Evolutionary conservation across 2,888 invertebrate species (phyloP), one percentile per base, ranked within the genome.

Genomic region (Meta bourneti): DNA sequence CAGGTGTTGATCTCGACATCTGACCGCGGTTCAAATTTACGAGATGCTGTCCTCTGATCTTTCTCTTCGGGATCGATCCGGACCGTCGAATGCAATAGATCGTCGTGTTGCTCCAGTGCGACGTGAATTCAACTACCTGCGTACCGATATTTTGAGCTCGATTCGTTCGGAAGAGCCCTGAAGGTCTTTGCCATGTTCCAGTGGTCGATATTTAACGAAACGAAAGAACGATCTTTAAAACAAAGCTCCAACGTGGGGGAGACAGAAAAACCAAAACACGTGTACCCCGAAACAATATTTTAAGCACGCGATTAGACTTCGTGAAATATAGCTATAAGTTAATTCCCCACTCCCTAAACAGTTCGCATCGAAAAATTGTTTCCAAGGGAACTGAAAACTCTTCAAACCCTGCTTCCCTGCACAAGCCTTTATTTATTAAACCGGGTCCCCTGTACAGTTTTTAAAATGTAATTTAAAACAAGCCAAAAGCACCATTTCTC

Each of bases 381-480:
- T 61, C 16, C 61, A 11, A 16, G 13, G 61, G 61, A 61, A 61
- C 61, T 16, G 61, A 16, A 61, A 61, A 61, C 61, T 61, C 61
- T 16, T 9, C 61, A 34, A 34, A n/a, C n/a, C 61, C 61, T 16
- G 9, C 9, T 16, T 16, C 9, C 11, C 61, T 9, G 16, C 11
- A 34, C 11, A 16, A 61, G 9, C 13, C 61, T 61, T 61, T 61
- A 61, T 61, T 61, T 61, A 61, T 61, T 61, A 61, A 61, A 61
- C 61, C 61, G 34, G 34, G 34, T 34, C 61, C 61, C 61, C 61
- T 61, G 34, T 34, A 34, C 11, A 16, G 61, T 61, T 61, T 61
- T 61, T 61, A 61, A 61, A 61, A 61, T 16, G 61, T 61, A 61
- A 61, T 61, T 61, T 77, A 77, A 77, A 77, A 77, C 49, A 61